Evolutionary conservation across 2,797 vertebrate genomes (phyloP).

Genomic region (Ctenosaura bakeri): DNA sequence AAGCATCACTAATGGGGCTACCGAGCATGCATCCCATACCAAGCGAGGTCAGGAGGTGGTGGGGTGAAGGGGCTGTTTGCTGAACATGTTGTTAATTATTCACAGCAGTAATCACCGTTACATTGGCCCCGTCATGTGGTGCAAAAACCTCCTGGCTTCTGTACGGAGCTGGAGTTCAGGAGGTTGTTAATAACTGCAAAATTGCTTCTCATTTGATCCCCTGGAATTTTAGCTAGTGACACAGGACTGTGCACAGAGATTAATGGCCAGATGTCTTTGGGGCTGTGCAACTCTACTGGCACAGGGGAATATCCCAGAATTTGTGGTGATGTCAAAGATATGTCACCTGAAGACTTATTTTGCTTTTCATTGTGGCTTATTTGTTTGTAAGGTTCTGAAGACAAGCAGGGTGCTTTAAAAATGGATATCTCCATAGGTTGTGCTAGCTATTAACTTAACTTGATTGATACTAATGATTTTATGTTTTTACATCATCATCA

Average conservation of each 20-base stretch:
- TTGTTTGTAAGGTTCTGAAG: too few relatives aligned
- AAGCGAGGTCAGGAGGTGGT: constrained; percentile 49
- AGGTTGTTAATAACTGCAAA: constrained; percentile 73
- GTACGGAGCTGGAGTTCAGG: constrained; percentile 65
- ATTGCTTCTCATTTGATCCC: constrained; percentile 46
- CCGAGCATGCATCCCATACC: constrained; percentile 35
- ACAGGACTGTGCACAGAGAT: neutral
- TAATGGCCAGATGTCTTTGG: neutral
- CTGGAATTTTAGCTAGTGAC: constrained; percentile 42
- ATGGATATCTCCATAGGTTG: too few relatives aligned
- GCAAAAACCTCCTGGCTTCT: constrained; percentile 54
- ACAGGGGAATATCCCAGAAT: neutral
- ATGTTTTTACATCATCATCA: too few relatives aligned
- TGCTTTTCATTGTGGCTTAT: too few relatives aligned
- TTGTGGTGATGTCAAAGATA: too few relatives aligned
- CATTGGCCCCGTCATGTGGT: constrained; percentile 37
- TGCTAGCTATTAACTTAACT: too few relatives aligned
- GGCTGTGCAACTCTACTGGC: neutral
- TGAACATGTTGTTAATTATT: constrained; percentile 71
- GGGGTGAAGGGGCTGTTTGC: constrained; percentile 58
- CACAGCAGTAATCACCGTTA: constrained; percentile 63
- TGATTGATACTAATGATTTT: too few relatives aligned
- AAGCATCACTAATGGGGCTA: constrained; percentile 50
- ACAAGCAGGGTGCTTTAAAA: too few relatives aligned
- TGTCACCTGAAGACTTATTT: too few relatives aligned